A percentile compares a stretch with the other conserved stretches of the same genome.
Evolutionary conservation across 2,113 vertebrate species (phyloP).

Genomic region (Notiomystis cincta): DNA sequence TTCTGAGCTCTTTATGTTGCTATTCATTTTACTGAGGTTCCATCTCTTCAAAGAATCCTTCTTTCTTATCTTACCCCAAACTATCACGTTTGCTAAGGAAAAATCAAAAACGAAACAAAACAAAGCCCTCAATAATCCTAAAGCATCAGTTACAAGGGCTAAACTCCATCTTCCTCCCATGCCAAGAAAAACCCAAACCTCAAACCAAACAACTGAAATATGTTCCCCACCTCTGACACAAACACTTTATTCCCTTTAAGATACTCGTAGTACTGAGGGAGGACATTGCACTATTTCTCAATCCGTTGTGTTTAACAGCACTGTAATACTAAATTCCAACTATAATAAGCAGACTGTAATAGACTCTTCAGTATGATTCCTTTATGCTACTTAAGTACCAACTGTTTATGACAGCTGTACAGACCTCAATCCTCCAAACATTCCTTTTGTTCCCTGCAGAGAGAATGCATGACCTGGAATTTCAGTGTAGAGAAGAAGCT

Average conservation of each 20-base stretch:
- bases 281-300: not conserved
- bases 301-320: not conserved
- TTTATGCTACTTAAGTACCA: not conserved
- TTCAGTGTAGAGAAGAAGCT: not conserved
- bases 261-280: not conserved
- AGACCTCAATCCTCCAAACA: not conserved
- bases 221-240: not conserved
- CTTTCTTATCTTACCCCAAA: not conserved
- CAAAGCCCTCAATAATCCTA: not conserved
- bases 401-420: not conserved
- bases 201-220: not conserved
- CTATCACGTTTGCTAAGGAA: not conserved
- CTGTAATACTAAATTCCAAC: not conserved
- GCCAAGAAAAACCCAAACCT: not conserved
- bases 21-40: not conserved
- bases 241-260: not conserved
- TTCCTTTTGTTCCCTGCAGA: not conserved
- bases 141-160: not conserved
- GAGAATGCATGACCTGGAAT: not conserved
- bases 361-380: not conserved
- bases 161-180: not conserved
- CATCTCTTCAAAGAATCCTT: not conserved
- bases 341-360: not conserved
- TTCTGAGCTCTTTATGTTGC: not conserved
- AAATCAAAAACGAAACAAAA: not conserved